Evolutionary conservation across 37 sponge, comb jelly and placozoan genomes (phyloP), one percentile per base, ranked within the genome.

Genomic region (Ianthella basta): DNA sequence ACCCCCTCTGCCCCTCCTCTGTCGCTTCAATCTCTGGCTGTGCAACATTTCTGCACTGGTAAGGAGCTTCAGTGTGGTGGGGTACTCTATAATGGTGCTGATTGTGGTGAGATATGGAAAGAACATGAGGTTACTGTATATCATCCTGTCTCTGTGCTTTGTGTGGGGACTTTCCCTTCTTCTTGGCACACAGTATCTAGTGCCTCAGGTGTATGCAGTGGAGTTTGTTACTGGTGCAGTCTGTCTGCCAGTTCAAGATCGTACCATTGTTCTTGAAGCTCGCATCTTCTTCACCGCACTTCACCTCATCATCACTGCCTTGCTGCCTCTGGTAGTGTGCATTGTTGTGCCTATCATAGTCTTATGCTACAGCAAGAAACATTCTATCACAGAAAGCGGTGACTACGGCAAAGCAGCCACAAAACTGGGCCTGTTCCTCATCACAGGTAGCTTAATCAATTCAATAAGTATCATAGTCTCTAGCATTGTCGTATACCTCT

Each of bases 171-270:
- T n/a, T n/a, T n/a, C n/a, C n/a, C n/a, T n/a, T n/a, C n/a, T n/a
- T n/a, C n/a, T n/a, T n/a, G n/a, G n/a, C n/a, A n/a, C n/a, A n/a
- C n/a, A n/a, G n/a, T n/a, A n/a, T n/a, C n/a, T n/a, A n/a, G n/a
- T n/a, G n/a, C 66, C 66, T 64, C 20, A 64, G 20, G 66, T 64
- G 20, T 64, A 64, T 16, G 66, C 66, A 21, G 66, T 64, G 14
- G 8, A 64, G 29, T 64, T 29, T 64, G 66, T 64, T 10, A 30
- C 29, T 29, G 66, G 66, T 10, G 27, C 66, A 29, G 66, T 30
- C 14, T 64, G 66, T 16, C 27, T 64, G 8, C 66, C 66, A 24
- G 66, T 29, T 16, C 27, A 64, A 24, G 66, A n/a, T n/a, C n/a
- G 27, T 8, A 16, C 20, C 20, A 64, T 64, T 8, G 29, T 30